These are phyloP conservation scores for Hypomecis punctinalis DNA, from an alignment of 2,888 invertebrate species.

Conservation along the genomic window DNA sequence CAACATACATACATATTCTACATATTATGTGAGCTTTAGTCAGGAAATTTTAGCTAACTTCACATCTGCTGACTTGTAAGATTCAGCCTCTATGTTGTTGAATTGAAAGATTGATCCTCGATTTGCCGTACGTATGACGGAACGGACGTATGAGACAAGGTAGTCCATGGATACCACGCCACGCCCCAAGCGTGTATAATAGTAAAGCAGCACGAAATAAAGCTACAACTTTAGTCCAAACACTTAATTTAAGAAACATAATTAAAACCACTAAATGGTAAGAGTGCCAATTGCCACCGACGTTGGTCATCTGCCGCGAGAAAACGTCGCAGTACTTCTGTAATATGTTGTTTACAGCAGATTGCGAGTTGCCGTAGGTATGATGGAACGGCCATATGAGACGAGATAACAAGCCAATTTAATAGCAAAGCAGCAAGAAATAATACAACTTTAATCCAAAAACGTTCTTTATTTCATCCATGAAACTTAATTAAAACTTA, in stretches of 20 bases:
- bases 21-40: too few relatives aligned
- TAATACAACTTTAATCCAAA: too few relatives aligned
- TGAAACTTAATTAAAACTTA: slow-evolving; percentile 7
- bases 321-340: slow-evolving; percentile 66
- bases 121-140: slow-evolving; percentile 59
- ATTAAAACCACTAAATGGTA: too few relatives aligned
- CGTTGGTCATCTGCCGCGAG: slow-evolving; percentile 49
- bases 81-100: too few relatives aligned
- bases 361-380: slow-evolving; percentile 58
- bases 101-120: slow-evolving; percentile 38
- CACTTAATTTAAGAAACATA: too few relatives aligned
- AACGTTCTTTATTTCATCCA: too few relatives aligned
- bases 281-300: slow-evolving; percentile 59
- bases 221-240: not conserved
- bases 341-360: slow-evolving; percentile 56
- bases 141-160: slow-evolving; percentile 66
- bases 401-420: too few relatives aligned
- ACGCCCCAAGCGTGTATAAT: too few relatives aligned
- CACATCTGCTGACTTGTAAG: too few relatives aligned
- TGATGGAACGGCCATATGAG: slow-evolving; percentile 67
- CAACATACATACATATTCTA: too few relatives aligned
- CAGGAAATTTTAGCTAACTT: too few relatives aligned
- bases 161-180: slow-evolving; percentile 53
- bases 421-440: too few relatives aligned
- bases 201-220: not conserved